Percentiles rank a stretch among this genome's conserved stretches.
Evolutionary conservation across 2,888 invertebrate genomes (phyloP).

Genomic region (Phania funesta): DNA sequence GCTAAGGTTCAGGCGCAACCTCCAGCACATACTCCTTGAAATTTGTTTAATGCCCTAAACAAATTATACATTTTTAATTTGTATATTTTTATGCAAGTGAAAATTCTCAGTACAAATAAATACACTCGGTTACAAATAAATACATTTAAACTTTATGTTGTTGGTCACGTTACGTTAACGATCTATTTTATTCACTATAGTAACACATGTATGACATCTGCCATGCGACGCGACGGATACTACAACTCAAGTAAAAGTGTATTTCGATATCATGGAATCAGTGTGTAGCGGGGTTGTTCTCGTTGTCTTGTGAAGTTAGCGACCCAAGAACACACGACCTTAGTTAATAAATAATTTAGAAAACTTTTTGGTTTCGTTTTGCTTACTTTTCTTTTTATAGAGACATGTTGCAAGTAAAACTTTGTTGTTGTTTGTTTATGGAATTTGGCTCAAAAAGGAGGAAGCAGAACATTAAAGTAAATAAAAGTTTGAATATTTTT

Average conservation of each 20-base stretch:
- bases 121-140: no score
- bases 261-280: background rate
- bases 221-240: no score
- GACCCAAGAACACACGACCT: slow-evolving; percentile 52
- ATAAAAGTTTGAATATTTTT: background rate
- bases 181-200: no score
- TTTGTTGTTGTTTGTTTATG: background rate
- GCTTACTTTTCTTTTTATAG: background rate
- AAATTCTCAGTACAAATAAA: no score
- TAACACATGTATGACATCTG: no score
- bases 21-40: no score
- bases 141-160: no score
- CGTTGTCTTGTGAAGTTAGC: slow-evolving; percentile 25
- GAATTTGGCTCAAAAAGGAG: background rate
- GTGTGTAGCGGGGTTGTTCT: background rate
- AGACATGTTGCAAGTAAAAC: background rate
- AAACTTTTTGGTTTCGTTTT: background rate
- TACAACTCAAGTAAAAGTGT: background rate
- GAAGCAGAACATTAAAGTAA: background rate
- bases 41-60: no score
- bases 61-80: no score
- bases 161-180: no score
- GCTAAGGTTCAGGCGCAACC: no score
- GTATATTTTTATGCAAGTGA: no score
- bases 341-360: slow-evolving; percentile 55